A percentile compares a stretch with the other conserved stretches of the same genome.
Conservation (phyloP, 2,113 vertebrate species). For the Sinocyclocheilus maitianheensis region DNA sequence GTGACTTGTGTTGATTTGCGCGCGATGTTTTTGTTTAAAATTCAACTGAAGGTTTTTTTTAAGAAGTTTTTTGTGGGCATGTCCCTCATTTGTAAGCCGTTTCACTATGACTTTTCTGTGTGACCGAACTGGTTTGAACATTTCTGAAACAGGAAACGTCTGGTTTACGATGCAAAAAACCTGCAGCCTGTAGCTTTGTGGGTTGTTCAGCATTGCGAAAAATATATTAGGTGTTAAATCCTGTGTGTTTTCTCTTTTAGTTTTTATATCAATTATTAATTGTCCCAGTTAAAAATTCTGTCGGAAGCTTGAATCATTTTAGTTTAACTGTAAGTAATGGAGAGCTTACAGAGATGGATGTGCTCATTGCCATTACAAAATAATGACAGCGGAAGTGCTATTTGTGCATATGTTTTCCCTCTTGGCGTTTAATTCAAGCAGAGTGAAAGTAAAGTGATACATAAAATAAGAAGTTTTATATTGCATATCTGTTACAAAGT, state of each 20-base stretch:
- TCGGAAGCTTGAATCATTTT: not conserved
- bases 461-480: not conserved
- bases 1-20: not conserved
- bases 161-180: too few species aligned
- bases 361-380: not conserved
- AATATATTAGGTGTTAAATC: not conserved
- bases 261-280: not conserved
- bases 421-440: not conserved
- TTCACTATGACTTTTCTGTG: not conserved
- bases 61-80: not conserved
- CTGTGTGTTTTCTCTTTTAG: not conserved
- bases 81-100: not conserved
- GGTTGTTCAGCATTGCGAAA: not conserved
- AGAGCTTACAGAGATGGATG: not conserved
- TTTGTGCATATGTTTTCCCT: not conserved
- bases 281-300: too few species aligned
- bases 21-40: not conserved
- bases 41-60: not conserved
- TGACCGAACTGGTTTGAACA: not conserved
- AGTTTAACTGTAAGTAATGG: too few species aligned
- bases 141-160: too few species aligned
- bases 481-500: too few species aligned
- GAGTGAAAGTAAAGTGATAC: not conserved
- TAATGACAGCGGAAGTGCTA: not conserved
- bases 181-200: not conserved